A percentile compares a stretch with the other conserved stretches of the same genome.
Conservation (phyloP, 2,113 vertebrate genomes). For the Campylomormyrus numenius region DNA sequence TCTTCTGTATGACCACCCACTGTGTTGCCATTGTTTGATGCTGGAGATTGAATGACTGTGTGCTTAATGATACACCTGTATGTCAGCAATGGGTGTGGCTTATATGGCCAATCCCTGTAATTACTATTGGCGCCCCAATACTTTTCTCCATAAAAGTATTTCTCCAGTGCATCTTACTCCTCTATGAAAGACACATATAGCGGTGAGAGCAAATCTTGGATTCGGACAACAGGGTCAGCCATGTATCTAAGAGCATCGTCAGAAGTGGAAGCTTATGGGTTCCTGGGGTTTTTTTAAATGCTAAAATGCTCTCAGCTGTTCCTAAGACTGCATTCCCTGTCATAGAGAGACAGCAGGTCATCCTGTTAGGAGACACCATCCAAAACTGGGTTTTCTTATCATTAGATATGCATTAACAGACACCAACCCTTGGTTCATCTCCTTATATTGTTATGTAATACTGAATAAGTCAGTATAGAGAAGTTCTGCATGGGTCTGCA, state of each 20-base stretch:
- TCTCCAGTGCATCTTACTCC: neutral
- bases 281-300: neutral
- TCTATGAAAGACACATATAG: neutral
- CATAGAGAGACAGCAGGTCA: neutral
- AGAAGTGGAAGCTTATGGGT: neutral
- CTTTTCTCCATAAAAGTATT: neutral
- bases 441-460: neutral
- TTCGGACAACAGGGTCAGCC: neutral
- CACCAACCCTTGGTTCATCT: neutral
- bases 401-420: neutral
- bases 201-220: neutral
- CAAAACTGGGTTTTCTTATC: neutral
- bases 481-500: neutral
- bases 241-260: neutral
- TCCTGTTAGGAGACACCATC: neutral
- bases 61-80: neutral
- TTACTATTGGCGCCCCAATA: neutral
- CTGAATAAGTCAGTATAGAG: neutral
- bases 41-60: neutral
- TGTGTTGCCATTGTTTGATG: neutral
- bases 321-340: neutral
- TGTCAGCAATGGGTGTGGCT: neutral
- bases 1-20: neutral
- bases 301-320: neutral
- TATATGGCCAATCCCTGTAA: neutral